These are phyloP conservation scores for Apodemus speciosus DNA, from an alignment of 2,113 vertebrate genomes.

Conservation along the genomic window DNA sequence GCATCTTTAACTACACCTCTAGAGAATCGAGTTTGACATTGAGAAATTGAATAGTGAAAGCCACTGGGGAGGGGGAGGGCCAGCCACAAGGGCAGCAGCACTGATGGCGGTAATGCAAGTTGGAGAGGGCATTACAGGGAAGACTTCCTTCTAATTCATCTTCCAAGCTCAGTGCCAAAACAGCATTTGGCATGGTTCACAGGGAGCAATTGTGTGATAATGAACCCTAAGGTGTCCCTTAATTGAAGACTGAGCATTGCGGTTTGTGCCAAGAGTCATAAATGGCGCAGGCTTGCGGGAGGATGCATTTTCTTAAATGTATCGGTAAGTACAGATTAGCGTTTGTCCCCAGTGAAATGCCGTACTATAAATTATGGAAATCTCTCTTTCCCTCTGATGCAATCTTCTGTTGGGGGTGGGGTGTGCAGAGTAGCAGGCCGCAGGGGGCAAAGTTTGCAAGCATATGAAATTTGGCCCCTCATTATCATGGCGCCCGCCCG, in stretches of 20 bases:
- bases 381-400: conserved; percentile 86
- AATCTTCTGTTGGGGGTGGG: conserved; percentile 84
- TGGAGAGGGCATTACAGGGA: conserved; percentile 86
- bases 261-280: conserved; percentile 90
- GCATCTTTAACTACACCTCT: conserved; percentile 88
- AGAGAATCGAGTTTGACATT: conserved; percentile 87
- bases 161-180: conserved; percentile 91
- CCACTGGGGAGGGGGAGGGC: conserved; percentile 80
- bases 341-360: conserved; percentile 88
- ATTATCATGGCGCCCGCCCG: conserved; percentile 88
- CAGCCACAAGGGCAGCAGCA: conserved; percentile 78
- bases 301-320: conserved; percentile 94
- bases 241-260: conserved; percentile 93
- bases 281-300: conserved; percentile 89
- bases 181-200: conserved; percentile 93
- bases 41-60: conserved; percentile 87
- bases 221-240: conserved; percentile 94
- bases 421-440: conserved; percentile 75
- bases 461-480: conserved; percentile 85
- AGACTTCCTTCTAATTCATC: conserved; percentile 92
- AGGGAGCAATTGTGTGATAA: conserved; percentile 93
- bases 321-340: conserved; percentile 94
- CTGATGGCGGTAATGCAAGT: conserved; percentile 86
- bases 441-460: conserved; percentile 83
- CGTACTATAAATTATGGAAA: conserved; percentile 91